These are phyloP conservation scores for Malaclemys terrapin DNA, from an alignment of 2,113 vertebrate species.

Conservation along the genomic window DNA sequence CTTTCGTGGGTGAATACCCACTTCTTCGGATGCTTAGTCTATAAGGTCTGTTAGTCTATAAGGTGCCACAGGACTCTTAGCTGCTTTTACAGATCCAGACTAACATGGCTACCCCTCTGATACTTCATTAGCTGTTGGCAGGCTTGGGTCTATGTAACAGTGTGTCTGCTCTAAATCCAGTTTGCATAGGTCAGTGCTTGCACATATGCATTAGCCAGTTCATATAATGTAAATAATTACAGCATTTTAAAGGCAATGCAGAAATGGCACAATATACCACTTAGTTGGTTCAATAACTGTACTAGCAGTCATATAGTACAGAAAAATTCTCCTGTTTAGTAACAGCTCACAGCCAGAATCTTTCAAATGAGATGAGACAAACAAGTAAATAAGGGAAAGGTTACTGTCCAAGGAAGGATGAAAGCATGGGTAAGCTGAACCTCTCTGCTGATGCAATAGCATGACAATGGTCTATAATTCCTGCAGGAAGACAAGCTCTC, in stretches of 20 bases:
- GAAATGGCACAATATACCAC: neutral
- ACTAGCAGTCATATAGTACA: neutral
- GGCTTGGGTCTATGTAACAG: neutral
- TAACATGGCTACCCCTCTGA: no score
- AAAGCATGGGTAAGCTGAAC: neutral
- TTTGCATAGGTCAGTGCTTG: neutral
- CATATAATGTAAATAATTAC: neutral
- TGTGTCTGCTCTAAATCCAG: neutral
- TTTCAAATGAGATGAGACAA: neutral
- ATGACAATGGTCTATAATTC: neutral
- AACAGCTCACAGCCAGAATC: neutral
- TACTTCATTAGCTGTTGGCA: neutral
- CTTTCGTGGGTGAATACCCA: no score
- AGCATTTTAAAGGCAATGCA: neutral
- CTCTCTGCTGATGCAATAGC: neutral
- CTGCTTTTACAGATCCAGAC: no score
- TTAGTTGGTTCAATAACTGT: neutral
- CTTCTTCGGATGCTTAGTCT: no score
- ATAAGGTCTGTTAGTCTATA: no score
- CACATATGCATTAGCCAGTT: neutral
- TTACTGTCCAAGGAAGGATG: neutral
- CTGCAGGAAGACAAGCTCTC: neutral
- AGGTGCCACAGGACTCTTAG: no score
- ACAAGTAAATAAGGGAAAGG: constrained; percentile 19
- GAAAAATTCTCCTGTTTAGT: neutral